phyloP scores from a whole-genome alignment of 1,140 invertebrate species.

The roundworm (Caenorhabditis elegans) region WBcel235 BX284603.4:8557001-8557500 shows the following conservation, averaged over 20 bases:
- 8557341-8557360: background rate
- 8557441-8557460: background rate
- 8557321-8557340: too few relatives aligned
- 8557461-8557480: constrained; percentile 10
- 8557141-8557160: background rate
- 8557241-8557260: too few relatives aligned
- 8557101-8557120: background rate
- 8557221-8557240: background rate
- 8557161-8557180: background rate
- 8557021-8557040: background rate
- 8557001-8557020: background rate
- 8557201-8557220: background rate
- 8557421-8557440: background rate
- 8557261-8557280: too few relatives aligned
- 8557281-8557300: too few relatives aligned
- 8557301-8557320: too few relatives aligned
- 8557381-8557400: background rate
- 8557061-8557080: background rate
- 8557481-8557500: constrained; percentile 23
- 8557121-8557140: background rate
- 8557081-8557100: background rate
- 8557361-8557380: background rate
- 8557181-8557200: too few relatives aligned
- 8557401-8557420: background rate
- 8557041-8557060: constrained; percentile 1